Evolutionary conservation across 1,140 invertebrate species (phyloP).

Genomic region (Mycetomoellerius zeteki): DNA sequence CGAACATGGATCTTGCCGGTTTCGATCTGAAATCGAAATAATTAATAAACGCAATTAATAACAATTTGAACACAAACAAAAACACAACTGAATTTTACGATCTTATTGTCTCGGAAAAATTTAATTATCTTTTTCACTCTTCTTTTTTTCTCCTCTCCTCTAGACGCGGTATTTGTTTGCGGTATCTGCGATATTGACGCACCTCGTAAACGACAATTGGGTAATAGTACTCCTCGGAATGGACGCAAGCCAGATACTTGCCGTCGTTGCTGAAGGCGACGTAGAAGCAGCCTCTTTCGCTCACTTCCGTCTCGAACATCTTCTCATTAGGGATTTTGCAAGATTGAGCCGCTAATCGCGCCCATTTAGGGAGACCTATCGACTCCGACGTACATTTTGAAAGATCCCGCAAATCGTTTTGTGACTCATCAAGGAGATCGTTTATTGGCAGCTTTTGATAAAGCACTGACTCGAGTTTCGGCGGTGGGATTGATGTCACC

Average conservation of each 20-base stretch:
- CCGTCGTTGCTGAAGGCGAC: conserved; percentile 86
- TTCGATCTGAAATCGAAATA: conserved; percentile 73
- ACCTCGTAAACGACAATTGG: conserved; percentile 86
- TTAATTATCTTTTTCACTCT: conserved; percentile 5
- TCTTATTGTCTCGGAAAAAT: background rate
- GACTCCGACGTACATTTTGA: conserved; percentile 64
- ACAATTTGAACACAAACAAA: background rate
- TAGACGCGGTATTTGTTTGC: conserved; percentile 1
- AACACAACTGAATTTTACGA: background rate
- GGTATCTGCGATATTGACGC: conserved; percentile 31
- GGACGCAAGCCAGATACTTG: conserved; percentile 87
- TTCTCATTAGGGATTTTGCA: conserved; percentile 89
- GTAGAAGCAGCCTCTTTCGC: conserved; percentile 86
- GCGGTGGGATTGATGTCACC: conserved; percentile 77
- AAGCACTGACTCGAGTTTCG: conserved; percentile 81
- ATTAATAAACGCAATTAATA: background rate
- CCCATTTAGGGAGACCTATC: conserved; percentile 85
- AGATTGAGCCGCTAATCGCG: conserved; percentile 87
- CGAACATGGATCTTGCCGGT: conserved; percentile 76
- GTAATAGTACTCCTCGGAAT: conserved; percentile 85
- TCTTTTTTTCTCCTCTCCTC: background rate
- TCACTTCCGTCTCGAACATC: conserved; percentile 82
- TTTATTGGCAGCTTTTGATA: conserved; percentile 80
- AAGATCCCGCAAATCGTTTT: conserved; percentile 61
- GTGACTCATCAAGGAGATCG: conserved; percentile 68